These are phyloP conservation scores for Apteryx owenii DNA, from an alignment of 2,113 vertebrate genomes.

Conservation along the genomic window DNA sequence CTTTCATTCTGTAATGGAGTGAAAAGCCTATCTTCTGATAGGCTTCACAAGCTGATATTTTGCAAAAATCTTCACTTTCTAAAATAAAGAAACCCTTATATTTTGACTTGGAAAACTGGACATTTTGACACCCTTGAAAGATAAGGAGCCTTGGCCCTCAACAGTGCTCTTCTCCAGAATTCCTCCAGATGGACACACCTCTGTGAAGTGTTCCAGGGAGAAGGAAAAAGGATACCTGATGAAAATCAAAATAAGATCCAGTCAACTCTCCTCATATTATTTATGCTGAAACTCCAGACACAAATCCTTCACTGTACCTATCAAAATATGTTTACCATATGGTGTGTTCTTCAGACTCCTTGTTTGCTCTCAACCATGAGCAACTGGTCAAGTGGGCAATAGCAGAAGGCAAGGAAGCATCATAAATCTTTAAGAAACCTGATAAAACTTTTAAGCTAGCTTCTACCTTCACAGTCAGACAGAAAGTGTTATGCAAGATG, in stretches of 20 bases:
- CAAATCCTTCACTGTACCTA: background rate
- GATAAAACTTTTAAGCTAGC: constrained; percentile 49
- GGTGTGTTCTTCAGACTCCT: background rate
- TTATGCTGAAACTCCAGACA: background rate
- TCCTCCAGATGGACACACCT: background rate
- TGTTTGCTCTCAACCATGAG: background rate
- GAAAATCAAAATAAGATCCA: background rate
- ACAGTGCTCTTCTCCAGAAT: background rate
- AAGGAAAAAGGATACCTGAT: background rate
- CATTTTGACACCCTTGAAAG: background rate
- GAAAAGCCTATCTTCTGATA: constrained; percentile 1
- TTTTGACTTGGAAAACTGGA: background rate
- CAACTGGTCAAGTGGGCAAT: background rate
- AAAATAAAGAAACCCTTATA: background rate
- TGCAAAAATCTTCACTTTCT: background rate
- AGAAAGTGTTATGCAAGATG: constrained; percentile 1
- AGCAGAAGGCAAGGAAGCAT: background rate
- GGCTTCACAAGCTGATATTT: background rate
- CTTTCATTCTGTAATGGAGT: constrained; percentile 15
- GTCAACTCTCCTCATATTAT: background rate
- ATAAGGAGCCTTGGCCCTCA: background rate
- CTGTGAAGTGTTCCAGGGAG: background rate
- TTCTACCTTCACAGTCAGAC: constrained; percentile 14
- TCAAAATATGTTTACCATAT: background rate
- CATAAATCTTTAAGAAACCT: constrained; percentile 21